Conservation (phyloP, 2,113 vertebrate species). For the Pycnonotus jocosus region DNA sequence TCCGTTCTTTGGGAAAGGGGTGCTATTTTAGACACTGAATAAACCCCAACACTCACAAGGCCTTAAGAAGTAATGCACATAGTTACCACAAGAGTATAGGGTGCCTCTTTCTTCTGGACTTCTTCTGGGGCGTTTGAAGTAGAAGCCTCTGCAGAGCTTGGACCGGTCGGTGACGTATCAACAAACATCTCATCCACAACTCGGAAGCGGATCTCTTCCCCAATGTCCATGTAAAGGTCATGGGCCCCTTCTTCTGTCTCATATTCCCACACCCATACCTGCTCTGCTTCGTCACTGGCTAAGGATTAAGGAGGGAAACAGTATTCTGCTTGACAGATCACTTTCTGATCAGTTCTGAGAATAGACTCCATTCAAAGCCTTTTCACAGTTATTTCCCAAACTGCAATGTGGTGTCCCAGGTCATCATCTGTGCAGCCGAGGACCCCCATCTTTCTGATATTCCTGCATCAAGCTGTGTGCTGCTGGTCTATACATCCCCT, state of each 20-base stretch:
- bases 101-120: slow-evolving; percentile 84
- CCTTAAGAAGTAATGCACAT: neutral
- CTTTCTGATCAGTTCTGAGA: neutral
- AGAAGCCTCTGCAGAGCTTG: slow-evolving; percentile 71
- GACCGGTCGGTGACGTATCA: slow-evolving; percentile 91
- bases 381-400: neutral
- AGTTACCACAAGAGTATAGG: slow-evolving; percentile 89
- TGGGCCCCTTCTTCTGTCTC: slow-evolving; percentile 97
- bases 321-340: neutral
- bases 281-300: slow-evolving; percentile 89
- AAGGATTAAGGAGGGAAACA: slow-evolving; percentile 68
- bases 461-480: neutral
- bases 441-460: neutral
- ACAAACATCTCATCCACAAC: slow-evolving; percentile 91
- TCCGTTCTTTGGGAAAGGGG: neutral
- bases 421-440: neutral
- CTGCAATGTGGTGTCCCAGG: accelerated
- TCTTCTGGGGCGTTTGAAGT: slow-evolving; percentile 71
- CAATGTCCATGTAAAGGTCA: slow-evolving; percentile 97
- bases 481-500: neutral
- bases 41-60: neutral
- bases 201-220: slow-evolving; percentile 93
- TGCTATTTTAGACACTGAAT: neutral
- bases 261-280: slow-evolving; percentile 98
- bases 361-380: neutral